Conservation (phyloP, 2,797 vertebrate genomes). For the Phoeniculus purpureus region DNA sequence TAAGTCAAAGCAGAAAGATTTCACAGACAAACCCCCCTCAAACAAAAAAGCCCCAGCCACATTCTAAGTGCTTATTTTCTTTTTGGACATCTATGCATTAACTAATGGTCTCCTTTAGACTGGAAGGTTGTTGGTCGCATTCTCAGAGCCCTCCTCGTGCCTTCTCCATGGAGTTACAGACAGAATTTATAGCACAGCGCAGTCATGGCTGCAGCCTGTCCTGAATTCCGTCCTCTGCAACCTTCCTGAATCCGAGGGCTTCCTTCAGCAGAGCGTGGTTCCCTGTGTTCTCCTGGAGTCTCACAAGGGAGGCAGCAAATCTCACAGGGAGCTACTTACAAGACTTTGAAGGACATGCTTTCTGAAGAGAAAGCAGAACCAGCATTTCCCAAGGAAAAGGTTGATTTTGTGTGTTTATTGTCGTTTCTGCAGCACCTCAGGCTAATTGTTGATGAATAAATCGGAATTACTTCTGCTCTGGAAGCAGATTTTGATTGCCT, state of each 20-base stretch:
- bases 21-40: neutral
- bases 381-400: neutral
- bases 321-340: neutral
- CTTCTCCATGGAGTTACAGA: neutral
- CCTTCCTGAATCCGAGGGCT: neutral
- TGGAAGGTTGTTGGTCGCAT: neutral
- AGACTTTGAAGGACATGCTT: neutral
- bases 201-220: neutral
- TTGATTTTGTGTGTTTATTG: neutral
- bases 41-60: neutral
- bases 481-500: neutral
- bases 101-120: neutral
- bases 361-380: neutral
- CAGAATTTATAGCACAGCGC: neutral
- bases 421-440: neutral
- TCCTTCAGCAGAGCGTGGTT: neutral
- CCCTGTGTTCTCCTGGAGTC: neutral
- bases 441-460: neutral
- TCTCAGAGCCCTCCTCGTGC: slow-evolving; percentile 2
- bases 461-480: neutral
- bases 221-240: neutral
- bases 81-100: neutral
- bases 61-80: neutral
- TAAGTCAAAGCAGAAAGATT: neutral
- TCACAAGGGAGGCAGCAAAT: neutral